phyloP scores from a whole-genome alignment of 2,888 invertebrate species.

The Stictocephala bisonia region DNA sequence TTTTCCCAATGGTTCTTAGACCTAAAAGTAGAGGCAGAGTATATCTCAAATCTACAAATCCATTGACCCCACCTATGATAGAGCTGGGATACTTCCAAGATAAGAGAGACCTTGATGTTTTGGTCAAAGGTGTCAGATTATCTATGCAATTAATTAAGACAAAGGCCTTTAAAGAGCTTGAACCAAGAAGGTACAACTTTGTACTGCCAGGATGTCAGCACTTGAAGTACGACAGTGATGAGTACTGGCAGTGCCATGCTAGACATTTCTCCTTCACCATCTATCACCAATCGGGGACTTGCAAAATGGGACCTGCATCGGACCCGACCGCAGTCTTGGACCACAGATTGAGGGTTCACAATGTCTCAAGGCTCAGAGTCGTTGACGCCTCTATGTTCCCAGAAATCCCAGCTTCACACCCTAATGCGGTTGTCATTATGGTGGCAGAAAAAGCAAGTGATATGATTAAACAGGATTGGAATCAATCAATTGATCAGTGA shows the following conservation, averaged over 20 bases:
- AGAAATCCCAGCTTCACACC: conserved; percentile 73
- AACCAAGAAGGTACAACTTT: conserved; percentile 68
- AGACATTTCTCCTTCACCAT: conserved; percentile 72
- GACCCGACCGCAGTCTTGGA: conserved; percentile 71
- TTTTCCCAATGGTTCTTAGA: conserved; percentile 73
- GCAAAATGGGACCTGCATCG: conserved; percentile 68
- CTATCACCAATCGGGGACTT: conserved; percentile 72
- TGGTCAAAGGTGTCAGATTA: conserved; percentile 72
- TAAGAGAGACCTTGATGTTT: conserved; percentile 72
- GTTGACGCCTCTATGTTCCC: conserved; percentile 79
- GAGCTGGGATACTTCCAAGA: conserved; percentile 76
- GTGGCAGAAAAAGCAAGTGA: conserved; percentile 74
- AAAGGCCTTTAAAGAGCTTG: conserved; percentile 71
- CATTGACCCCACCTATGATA: conserved; percentile 73
- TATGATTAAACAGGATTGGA: conserved; percentile 59
- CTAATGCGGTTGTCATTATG: conserved; percentile 76
- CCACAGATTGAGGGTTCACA: conserved; percentile 70
- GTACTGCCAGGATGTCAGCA: conserved; percentile 70
- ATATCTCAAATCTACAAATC: conserved; percentile 73
- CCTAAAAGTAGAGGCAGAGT: conserved; percentile 76
- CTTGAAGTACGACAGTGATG: conserved; percentile 69
- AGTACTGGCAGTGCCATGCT: conserved; percentile 75
- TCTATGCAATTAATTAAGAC: conserved; percentile 69
- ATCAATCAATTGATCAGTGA: conserved; percentile 14
- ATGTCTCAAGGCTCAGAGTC: conserved; percentile 73